Evolutionary conservation across 2,888 invertebrate species (phyloP).

Genomic region (Trachelus stipa): DNA sequence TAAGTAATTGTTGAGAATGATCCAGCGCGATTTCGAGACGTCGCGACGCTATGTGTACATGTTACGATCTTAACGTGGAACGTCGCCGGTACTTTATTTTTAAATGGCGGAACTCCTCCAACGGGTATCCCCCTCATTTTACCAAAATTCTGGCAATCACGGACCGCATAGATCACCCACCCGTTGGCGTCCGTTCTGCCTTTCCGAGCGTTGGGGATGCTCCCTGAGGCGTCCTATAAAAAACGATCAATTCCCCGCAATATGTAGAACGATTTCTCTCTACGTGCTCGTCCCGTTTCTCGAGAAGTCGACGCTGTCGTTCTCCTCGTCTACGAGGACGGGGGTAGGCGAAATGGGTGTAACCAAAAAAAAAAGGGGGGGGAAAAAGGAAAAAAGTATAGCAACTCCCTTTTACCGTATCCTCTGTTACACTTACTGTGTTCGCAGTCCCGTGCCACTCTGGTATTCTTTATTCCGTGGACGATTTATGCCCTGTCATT

Average conservation of each 20-base stretch:
- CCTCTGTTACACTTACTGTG: neutral
- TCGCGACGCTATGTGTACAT: neutral
- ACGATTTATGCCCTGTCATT: constrained; percentile 58
- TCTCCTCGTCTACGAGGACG: neutral
- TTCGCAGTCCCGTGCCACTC: constrained; percentile 11
- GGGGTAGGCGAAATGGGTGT: constrained; percentile 25
- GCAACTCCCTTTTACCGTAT: constrained; percentile 21
- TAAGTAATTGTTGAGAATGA: neutral
- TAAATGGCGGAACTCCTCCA: constrained; percentile 4
- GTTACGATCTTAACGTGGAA: neutral
- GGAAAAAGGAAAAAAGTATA: constrained; percentile 11
- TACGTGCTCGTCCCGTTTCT: constrained; percentile 34
- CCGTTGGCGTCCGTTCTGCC: neutral
- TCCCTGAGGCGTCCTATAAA: constrained; percentile 9
- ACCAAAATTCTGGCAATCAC: constrained; percentile 42
- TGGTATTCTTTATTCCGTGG: constrained; percentile 49
- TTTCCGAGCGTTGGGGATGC: neutral
- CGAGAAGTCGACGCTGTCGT: constrained; percentile 2
- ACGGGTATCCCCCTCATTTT: constrained; percentile 19
- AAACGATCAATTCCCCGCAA: constrained; percentile 55
- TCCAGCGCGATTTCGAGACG: neutral
- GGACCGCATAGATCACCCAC: constrained; percentile 38
- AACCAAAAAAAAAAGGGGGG: constrained; percentile 33
- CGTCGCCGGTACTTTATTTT: constrained; percentile 6
- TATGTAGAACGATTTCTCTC: constrained; percentile 58